Conservation (phyloP, 2,797 vertebrate genomes). For the Semaprochilodus insignis region DNA sequence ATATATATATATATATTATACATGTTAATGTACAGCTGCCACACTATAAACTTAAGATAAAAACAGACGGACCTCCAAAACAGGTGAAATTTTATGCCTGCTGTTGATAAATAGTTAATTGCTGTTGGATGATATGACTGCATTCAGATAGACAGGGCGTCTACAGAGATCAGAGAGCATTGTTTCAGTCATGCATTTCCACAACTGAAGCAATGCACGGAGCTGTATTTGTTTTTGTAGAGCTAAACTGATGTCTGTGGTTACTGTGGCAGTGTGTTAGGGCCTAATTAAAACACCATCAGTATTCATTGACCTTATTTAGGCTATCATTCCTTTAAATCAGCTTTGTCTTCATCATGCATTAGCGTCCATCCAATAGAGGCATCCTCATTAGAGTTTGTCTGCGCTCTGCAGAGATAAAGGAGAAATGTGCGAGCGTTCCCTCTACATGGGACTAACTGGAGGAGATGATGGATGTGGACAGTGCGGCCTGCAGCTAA, state of each 20-base stretch:
- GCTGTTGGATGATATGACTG: not conserved
- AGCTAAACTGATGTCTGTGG: conserved; percentile 10
- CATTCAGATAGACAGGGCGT: not conserved
- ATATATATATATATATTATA: no score
- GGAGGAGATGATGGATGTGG: conserved; percentile 46
- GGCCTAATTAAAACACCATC: conserved; percentile 41
- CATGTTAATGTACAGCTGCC: no score
- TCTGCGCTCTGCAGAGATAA: conserved; percentile 20
- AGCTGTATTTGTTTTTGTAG: not conserved
- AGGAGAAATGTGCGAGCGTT: conserved; percentile 9
- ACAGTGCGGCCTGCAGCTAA: conserved; percentile 56
- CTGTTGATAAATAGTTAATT: not conserved
- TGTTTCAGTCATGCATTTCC: not conserved
- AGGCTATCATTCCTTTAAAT: conserved; percentile 44
- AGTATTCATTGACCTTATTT: conserved; percentile 44
- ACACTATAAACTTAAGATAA: no score
- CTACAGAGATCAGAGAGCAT: not conserved
- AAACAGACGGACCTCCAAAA: no score
- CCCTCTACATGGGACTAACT: conserved; percentile 1
- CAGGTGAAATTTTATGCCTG: no score
- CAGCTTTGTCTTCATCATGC: conserved; percentile 39
- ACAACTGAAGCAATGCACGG: not conserved
- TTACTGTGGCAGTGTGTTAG: conserved; percentile 18
- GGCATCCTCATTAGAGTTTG: conserved; percentile 26
- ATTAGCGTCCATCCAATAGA: conserved; percentile 33